phyloP scores from a whole-genome alignment of 2,888 invertebrate species.

The Dryadula phaetusa region DNA sequence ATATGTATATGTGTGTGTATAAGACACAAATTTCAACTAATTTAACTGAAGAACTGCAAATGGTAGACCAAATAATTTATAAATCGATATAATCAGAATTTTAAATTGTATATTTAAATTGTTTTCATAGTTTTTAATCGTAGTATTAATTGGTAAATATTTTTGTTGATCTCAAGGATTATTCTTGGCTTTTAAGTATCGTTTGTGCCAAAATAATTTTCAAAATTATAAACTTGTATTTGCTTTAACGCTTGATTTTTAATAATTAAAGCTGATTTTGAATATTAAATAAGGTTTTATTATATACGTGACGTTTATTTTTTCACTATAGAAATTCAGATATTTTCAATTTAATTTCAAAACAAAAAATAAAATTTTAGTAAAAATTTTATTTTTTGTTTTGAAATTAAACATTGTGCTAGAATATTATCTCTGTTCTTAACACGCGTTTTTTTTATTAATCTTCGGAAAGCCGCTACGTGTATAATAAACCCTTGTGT shows the following conservation, averaged over 20 bases:
- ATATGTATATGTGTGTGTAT: no score
- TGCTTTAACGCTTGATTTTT: constrained; percentile 15
- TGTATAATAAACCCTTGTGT: constrained; percentile 3
- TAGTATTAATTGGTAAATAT: constrained; percentile 20
- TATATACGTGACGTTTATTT: not conserved
- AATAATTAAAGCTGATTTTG: not conserved
- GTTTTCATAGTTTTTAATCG: constrained; percentile 20
- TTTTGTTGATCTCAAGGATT: constrained; percentile 42
- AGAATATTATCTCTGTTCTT: no score
- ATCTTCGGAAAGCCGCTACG: not conserved
- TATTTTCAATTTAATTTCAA: not conserved
- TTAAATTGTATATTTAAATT: constrained; percentile 29
- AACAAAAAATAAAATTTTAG: no score
- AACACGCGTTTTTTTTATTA: not conserved
- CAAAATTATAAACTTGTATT: constrained; percentile 26
- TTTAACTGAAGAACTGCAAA: not conserved
- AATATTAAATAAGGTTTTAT: not conserved
- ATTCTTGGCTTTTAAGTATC: constrained; percentile 36
- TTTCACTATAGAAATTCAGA: not conserved
- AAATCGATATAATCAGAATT: constrained; percentile 24
- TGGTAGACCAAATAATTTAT: not conserved
- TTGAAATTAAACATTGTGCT: no score
- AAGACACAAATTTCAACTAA: no score
- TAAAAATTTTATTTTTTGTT: no score
- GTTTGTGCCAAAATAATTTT: constrained; percentile 42